Evolutionary conservation across 2,113 vertebrate species (phyloP), one percentile per base, ranked within the genome.

Genomic region (Oryzias curvinotus): DNA sequence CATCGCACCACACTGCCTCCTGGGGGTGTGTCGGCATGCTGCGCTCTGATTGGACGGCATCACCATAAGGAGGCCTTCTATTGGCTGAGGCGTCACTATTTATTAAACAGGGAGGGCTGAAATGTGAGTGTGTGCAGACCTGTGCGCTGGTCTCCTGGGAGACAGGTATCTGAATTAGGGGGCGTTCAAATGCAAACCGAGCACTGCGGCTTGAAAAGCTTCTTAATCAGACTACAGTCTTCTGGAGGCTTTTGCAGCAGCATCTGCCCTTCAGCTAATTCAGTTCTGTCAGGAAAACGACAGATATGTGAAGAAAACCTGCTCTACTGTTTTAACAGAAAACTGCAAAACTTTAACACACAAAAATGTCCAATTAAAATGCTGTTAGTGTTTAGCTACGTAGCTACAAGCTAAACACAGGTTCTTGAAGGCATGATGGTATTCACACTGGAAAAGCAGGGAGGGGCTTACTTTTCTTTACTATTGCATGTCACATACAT

Each of bases 131-230:
- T 62, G 71, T 48, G 19, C 75, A 62, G 46, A 44, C n/a, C 6
- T 60, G 36, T 60, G 5, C 52, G 28, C 69, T 14, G 7, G 86
- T 90, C 85, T 83, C 85, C 85, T 75, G 75, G 88, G 88, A 85
- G 88, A 87, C 87, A 77, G 82, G 82, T 83, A 83, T 80, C 73
- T 80, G 46, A 78, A 71, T 67, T 80, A 75, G 77, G 72, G 81
- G 81, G 79, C 63, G 80, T 85, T 79, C 56, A 78, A 83, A 81
- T 36, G 51, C 73, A 81, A 45, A 54, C 58, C 48, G 81, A 78
- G 69, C 83, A 80, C 75, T 65, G 30, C 30, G 30, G 67, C 79
- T 78, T 78, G 70, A 80, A 78, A 76, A 65, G 65, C 58, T 84
- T 79, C 61, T 78, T 85, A 73, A 83, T 76, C 73, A 78, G 45